A percentile compares a stretch with the other conserved stretches of the same genome.
Conservation (phyloP, 2,888 invertebrate species). For the Drosophila recens region DNA sequence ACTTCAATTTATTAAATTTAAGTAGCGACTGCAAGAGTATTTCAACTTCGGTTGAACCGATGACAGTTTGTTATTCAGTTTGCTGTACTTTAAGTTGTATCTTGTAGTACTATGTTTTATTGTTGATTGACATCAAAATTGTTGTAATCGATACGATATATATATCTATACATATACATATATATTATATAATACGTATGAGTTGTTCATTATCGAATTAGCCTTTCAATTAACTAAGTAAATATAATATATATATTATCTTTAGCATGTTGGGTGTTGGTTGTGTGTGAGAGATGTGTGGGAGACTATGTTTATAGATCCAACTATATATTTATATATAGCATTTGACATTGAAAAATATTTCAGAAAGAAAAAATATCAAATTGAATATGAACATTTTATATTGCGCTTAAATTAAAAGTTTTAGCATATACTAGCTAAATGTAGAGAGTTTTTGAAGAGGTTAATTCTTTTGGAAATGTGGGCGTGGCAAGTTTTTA, state of each 20-base stretch:
- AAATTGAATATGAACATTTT: slow-evolving; percentile 25
- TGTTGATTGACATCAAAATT: slow-evolving; percentile 41
- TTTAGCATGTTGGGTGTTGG: slow-evolving; percentile 34
- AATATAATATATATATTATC: slow-evolving; percentile 24
- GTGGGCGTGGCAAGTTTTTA: slow-evolving; percentile 3
- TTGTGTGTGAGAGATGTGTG: background rate
- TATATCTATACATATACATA: slow-evolving; percentile 35
- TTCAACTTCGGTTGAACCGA: slow-evolving; percentile 42
- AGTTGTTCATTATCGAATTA: slow-evolving; percentile 54
- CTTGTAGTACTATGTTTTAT: slow-evolving; percentile 25
- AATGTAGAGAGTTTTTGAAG: background rate
- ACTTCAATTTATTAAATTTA: slow-evolving; percentile 3
- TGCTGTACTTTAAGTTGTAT: slow-evolving; percentile 14
- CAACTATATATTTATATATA: slow-evolving; percentile 16
- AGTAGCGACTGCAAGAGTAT: slow-evolving; percentile 38
- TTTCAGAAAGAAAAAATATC: slow-evolving; percentile 14
- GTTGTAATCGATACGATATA: slow-evolving; percentile 46
- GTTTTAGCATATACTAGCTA: slow-evolving; percentile 25
- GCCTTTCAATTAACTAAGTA: slow-evolving; percentile 61
- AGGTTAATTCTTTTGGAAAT: background rate
- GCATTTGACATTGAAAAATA: slow-evolving; percentile 22
- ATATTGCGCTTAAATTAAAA: slow-evolving; percentile 7
- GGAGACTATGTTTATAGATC: background rate
- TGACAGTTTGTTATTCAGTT: slow-evolving; percentile 6
- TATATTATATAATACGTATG: slow-evolving; percentile 57